These are phyloP conservation scores for Thunnus maccoyii DNA, from an alignment of 2,113 vertebrate genomes.

Conservation along the genomic window DNA sequence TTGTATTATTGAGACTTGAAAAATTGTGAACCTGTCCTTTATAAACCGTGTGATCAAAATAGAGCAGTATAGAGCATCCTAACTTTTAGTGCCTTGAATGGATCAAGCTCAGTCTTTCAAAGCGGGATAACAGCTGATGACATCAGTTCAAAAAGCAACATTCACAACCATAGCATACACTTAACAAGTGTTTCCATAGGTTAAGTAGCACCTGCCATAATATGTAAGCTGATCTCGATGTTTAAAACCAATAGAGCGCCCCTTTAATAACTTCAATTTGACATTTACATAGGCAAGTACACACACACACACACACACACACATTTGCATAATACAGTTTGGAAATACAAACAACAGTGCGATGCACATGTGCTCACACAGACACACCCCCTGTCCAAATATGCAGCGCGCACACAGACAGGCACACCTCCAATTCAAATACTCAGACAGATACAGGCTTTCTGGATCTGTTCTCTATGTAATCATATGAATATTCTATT, in stretches of 20 bases:
- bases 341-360: slow-evolving; percentile 5
- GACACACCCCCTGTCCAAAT: slow-evolving; percentile 63
- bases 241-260: neutral
- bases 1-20: too few relatives aligned
- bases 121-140: neutral
- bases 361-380: slow-evolving; percentile 52
- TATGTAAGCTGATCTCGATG: neutral
- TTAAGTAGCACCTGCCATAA: neutral
- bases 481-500: slow-evolving; percentile 2
- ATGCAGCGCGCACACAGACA: neutral
- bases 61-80: neutral
- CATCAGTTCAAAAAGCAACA: too few relatives aligned
- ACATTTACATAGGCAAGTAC: too few relatives aligned
- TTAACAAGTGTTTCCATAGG: neutral
- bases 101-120: neutral
- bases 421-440: slow-evolving; percentile 8
- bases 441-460: slow-evolving; percentile 12
- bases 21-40: too few relatives aligned
- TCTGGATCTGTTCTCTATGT: neutral
- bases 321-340: neutral
- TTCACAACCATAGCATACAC: neutral
- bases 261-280: neutral
- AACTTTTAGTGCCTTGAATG: neutral
- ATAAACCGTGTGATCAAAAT: neutral
- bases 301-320: neutral